A percentile compares a stretch with the other conserved stretches of the same genome.
phyloP scores from a whole-genome alignment of 2,797 vertebrate species.

The Dromococcyx pavoninus region DNA sequence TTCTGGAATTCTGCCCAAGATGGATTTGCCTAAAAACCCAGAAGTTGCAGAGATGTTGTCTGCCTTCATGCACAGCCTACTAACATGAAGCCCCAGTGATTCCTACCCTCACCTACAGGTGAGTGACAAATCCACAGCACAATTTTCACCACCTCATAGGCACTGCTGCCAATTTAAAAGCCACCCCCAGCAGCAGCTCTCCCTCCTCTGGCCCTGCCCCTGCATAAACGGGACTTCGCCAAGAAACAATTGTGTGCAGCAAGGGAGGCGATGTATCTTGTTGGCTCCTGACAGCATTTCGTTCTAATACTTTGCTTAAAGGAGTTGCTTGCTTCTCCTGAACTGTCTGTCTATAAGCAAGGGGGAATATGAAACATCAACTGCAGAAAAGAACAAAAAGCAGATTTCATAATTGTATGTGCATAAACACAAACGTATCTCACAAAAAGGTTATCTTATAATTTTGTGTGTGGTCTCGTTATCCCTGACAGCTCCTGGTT shows the following conservation, averaged over 20 bases:
- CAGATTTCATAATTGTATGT: background rate
- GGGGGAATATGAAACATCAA: background rate
- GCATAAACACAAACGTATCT: background rate
- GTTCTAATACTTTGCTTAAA: background rate
- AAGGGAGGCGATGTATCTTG: background rate
- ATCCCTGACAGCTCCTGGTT: background rate
- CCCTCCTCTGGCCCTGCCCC: background rate
- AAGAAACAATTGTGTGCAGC: fast-evolving
- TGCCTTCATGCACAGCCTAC: fast-evolving
- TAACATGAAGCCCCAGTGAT: background rate
- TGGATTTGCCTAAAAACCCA: fast-evolving
- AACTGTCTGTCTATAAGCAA: background rate
- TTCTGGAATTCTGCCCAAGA: background rate
- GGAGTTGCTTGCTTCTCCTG: background rate
- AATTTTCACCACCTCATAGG: too few relatives aligned
- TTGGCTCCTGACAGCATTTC: background rate
- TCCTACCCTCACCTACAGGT: background rate
- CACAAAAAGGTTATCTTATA: fast-evolving
- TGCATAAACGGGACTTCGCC: background rate
- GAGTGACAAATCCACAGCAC: background rate
- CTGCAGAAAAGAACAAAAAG: background rate
- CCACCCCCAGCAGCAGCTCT: background rate
- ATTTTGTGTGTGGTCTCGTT: background rate
- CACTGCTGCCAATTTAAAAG: fast-evolving
- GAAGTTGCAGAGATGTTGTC: too few relatives aligned